phyloP scores from a whole-genome alignment of 2,888 invertebrate genomes.

The Orchesella flavescens region DNA sequence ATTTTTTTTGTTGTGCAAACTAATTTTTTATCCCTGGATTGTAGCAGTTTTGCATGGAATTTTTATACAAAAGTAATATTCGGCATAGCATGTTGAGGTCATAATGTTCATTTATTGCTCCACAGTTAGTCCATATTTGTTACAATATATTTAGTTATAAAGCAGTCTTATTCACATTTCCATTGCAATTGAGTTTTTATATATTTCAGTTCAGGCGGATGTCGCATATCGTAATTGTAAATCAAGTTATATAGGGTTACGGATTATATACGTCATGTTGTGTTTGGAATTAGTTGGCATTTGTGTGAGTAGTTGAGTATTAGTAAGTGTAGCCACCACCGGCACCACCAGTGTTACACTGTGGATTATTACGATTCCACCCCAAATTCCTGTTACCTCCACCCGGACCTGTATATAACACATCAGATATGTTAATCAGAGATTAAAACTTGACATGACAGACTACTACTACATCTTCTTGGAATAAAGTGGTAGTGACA shows the following conservation, averaged over 20 bases:
- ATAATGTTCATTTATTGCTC: no score
- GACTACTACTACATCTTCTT: neutral
- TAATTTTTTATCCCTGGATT: no score
- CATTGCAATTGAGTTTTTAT: no score
- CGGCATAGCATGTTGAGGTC: no score
- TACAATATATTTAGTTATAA: no score
- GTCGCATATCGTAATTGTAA: neutral
- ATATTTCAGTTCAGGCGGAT: neutral
- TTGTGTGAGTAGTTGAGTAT: neutral
- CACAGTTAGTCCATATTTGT: no score
- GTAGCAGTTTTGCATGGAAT: no score
- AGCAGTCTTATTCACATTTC: no score
- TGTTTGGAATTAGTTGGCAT: no score
- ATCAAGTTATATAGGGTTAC: neutral
- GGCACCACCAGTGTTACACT: conserved; percentile 8
- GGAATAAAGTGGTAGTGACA: neutral
- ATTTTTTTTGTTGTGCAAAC: no score
- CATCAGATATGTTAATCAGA: neutral
- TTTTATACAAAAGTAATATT: no score
- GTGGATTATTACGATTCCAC: conserved; percentile 30
- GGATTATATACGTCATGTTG: neutral
- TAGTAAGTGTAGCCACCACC: conserved; percentile 8
- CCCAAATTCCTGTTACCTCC: conserved; percentile 14
- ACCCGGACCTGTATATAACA: conserved; percentile 14
- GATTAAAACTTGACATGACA: neutral